Evolutionary conservation across 2,888 invertebrate genomes (phyloP), one percentile per base, ranked within the genome.

Genomic region (Trichogramma dendrolimi): DNA sequence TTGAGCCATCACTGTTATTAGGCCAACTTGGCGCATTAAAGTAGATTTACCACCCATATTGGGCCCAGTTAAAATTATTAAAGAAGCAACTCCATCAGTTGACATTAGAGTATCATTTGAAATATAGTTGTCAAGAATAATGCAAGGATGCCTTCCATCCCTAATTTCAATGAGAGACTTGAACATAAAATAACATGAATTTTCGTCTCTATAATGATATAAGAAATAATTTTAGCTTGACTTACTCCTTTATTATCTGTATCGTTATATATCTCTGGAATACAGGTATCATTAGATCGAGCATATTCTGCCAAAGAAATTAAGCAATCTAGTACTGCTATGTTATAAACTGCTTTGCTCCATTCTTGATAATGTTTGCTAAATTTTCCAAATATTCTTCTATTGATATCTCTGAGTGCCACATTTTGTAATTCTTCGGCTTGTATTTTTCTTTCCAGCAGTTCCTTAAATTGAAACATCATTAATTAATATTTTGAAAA

Each of bases 31-130:
- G 55, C 98, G 82, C 97, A 99, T 98, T 50, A 98, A 83, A 0
- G 99, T 99, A 41, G 96, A 96, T 81, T 99, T 99, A 67, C 99
- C 99, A 55, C 98, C 98, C 98, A 98, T 98, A 80, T 99, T 99
- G 1, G 98, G 96, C 0, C 98, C 98, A 47, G 68, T 68, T 11
- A 68, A 82, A 53, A 94, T 82, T n/a, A 89, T 80, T 27, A 86
- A 75, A 2, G 87, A 81, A 0, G 84, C 82, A 8, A 81, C 27
- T 27, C 27, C 27, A 27, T 27, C 27, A 27, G 27, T 27, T 27
- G 92, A 93, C 54, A 97, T 81, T 8, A 80, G 75, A 0, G 91
- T 87, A 74, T 92, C 92, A 79, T 97, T 98, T 0, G 97, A 94
- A 69, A 97, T 95, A 75, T 92, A 96, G 68, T 88, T 89, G 58